phyloP scores from a whole-genome alignment of 2,888 invertebrate species.

The Lasioglossum villosulum region DNA sequence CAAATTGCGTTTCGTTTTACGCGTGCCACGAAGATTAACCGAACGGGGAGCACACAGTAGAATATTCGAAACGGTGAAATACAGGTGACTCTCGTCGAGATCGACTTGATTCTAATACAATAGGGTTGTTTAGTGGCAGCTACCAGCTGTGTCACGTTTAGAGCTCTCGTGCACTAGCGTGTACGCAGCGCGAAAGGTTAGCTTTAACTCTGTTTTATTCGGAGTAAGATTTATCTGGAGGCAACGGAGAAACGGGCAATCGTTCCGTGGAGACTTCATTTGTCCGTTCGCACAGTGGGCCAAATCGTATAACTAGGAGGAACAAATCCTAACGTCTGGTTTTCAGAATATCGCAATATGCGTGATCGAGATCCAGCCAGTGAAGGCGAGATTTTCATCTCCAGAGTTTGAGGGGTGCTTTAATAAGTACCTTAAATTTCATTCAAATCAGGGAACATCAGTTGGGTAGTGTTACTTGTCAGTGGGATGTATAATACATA shows the following conservation, averaged over 20 bases:
- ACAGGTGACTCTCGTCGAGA: not conserved
- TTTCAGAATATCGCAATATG: no score
- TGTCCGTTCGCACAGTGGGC: no score
- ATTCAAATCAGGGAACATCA: no score
- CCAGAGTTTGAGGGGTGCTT: no score
- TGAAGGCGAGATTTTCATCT: no score
- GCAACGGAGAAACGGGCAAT: not conserved
- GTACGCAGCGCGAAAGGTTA: not conserved
- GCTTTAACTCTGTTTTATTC: not conserved
- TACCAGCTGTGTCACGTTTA: not conserved
- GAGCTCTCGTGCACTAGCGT: not conserved
- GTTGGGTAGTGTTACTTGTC: no score
- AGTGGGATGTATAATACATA: no score
- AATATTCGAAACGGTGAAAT: not conserved
- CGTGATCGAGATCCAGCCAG: no score
- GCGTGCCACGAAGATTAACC: not conserved
- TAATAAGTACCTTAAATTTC: no score
- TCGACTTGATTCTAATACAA: not conserved
- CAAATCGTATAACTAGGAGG: no score
- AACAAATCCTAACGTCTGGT: no score
- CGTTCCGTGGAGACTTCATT: slow-evolving; percentile 7
- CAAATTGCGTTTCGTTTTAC: no score
- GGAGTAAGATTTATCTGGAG: not conserved
- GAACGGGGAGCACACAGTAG: not conserved
- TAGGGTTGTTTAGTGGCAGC: not conserved